A percentile compares a stretch with the other conserved stretches of the same genome.
Conservation (phyloP, 2,888 invertebrate species). For the Archips xylosteana region DNA sequence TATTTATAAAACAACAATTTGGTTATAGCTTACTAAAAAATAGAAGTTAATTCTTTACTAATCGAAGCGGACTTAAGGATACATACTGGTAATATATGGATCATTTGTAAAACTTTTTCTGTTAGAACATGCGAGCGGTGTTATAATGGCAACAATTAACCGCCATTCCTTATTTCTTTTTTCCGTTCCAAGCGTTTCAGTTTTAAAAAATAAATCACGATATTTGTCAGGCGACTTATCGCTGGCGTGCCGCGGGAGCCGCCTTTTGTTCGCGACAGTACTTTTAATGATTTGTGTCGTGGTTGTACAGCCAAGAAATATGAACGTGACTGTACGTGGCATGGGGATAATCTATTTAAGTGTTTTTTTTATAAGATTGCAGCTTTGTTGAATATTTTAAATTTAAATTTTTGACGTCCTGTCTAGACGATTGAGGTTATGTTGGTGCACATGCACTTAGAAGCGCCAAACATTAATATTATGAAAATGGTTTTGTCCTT, state of each 20-base stretch:
- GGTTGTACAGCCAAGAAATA: slow-evolving; percentile 4
- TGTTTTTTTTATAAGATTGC: not conserved
- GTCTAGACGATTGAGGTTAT: not conserved
- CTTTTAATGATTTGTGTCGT: slow-evolving; percentile 41
- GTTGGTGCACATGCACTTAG: not conserved
- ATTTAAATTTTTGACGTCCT: not conserved
- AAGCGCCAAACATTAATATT: not conserved
- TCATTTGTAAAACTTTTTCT: not conserved
- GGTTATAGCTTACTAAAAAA: no score
- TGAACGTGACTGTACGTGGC: slow-evolving; percentile 29
- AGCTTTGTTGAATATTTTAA: not conserved
- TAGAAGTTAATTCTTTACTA: no score
- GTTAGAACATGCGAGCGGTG: not conserved
- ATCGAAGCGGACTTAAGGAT: no score
- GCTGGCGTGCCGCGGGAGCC: slow-evolving; percentile 43
- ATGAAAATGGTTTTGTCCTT: no score
- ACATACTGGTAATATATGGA: not conserved
- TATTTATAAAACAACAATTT: no score
- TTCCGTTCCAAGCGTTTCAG: slow-evolving; percentile 11
- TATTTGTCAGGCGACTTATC: slow-evolving; percentile 57
- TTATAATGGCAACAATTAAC: slow-evolving; percentile 6
- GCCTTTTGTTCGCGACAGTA: slow-evolving; percentile 44
- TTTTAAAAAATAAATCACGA: slow-evolving; percentile 47
- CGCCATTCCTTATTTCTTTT: slow-evolving; percentile 10
- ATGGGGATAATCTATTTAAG: slow-evolving; percentile 10